Evolutionary conservation across 2,113 vertebrate species (phyloP), one percentile per base, ranked within the genome.

Genomic region (Caloenas nicobarica): DNA sequence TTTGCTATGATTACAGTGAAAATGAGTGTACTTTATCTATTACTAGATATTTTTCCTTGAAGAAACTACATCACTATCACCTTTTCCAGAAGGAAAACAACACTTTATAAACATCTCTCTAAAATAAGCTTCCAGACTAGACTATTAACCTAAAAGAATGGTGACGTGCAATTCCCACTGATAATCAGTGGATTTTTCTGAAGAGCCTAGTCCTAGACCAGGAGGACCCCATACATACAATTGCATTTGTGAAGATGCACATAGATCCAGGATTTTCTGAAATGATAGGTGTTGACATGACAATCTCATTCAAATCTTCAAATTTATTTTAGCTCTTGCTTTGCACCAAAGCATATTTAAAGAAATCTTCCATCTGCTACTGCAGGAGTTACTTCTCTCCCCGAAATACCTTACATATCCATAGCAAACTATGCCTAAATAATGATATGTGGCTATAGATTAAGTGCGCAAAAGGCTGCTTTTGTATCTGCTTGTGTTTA

Each of bases 321-420:
- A 70, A 73, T 85, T 78, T 66, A 78, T 70, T 85, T 85, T 71
- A 88, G 89, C 19, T 69, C 70, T 54, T 86, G 51, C 51, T 69
- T 72, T 95, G 76, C 69, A 86, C 29, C 46, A 34, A 91, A 86
- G 60, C 42, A 34, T 34, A 73, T 65, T 74, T 85, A 89, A 92
- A 93, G 70, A 88, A 95, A 88, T 22, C 13, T 46, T 89, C 76
- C 60, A 88, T 72, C 78, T 88, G 83, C 62, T 79, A 70, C 62
- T 72, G 60, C 64, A 70, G 69, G n/a, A 91, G 76, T 84, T 19
- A 88, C 73, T 90, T 88, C n/a, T 91, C n/a, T 91, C 74, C 80
- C 89, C 68, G 72, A 89, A 92, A 81, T 58, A 92, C n/a, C 38
- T 68, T 19, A 36, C 19, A 44, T 31, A 72, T 53, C 46, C 57